phyloP scores from a whole-genome alignment of 2,888 invertebrate genomes.

The Elegia similella region DNA sequence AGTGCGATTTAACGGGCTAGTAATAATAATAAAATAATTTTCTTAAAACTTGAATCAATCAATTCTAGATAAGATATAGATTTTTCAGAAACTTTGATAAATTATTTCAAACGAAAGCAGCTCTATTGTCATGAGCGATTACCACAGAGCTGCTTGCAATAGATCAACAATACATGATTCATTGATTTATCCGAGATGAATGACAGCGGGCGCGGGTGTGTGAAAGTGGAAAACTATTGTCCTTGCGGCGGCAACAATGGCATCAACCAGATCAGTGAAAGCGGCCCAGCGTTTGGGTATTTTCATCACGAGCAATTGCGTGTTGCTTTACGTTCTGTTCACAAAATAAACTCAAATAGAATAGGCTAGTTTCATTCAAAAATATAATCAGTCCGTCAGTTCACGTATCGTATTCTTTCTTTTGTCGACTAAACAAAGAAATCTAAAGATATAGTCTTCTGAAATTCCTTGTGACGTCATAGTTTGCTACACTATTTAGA shows the following conservation, averaged over 20 bases:
- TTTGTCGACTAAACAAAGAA: too few relatives aligned
- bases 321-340: not conserved
- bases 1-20: too few relatives aligned
- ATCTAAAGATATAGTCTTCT: too few relatives aligned
- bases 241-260: constrained; percentile 53
- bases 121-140: not conserved
- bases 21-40: too few relatives aligned
- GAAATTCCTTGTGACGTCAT: too few relatives aligned
- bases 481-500: too few relatives aligned
- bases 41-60: too few relatives aligned
- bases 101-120: not conserved
- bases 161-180: constrained; percentile 23
- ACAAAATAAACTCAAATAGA: too few relatives aligned
- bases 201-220: constrained; percentile 46
- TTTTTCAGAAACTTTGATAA: not conserved
- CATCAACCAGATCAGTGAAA: constrained; percentile 69
- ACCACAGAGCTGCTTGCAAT: constrained; percentile 16
- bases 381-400: too few relatives aligned
- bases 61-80: not conserved
- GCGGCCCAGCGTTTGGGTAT: constrained; percentile 23
- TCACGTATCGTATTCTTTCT: too few relatives aligned
- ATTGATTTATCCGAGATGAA: constrained; percentile 48
- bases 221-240: constrained; percentile 66
- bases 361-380: too few relatives aligned
- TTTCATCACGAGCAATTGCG: not conserved